Conservation (phyloP, 2,797 vertebrate genomes). For the Decapterus maruadsi region DNA sequence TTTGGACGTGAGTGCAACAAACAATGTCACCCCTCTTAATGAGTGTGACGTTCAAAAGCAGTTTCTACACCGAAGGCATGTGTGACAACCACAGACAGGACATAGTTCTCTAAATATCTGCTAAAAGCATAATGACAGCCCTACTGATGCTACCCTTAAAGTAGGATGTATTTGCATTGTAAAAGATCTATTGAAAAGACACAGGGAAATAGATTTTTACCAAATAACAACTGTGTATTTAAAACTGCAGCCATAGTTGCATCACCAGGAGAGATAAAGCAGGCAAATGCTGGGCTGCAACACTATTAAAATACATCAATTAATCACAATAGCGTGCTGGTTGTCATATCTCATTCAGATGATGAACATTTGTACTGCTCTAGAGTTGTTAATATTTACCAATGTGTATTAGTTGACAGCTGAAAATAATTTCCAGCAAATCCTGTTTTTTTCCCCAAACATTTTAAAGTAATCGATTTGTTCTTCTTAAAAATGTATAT, state of each 20-base stretch:
- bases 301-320: no score
- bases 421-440: background rate
- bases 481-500: background rate
- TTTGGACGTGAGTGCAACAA: conserved; percentile 88
- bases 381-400: background rate
- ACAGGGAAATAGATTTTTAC: no score
- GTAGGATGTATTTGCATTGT: background rate
- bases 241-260: no score
- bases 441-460: background rate
- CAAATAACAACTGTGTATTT: no score
- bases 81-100: background rate
- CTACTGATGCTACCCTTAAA: background rate
- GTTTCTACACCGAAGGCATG: background rate
- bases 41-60: background rate
- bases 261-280: no score
- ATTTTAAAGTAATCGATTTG: background rate
- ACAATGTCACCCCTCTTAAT: background rate
- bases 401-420: background rate
- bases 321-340: background rate
- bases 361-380: background rate
- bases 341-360: background rate
- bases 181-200: no score
- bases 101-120: background rate
- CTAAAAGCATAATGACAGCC: background rate
- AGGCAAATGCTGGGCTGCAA: no score